Percentiles rank a stretch among this genome's conserved stretches.
Evolutionary conservation across 2,797 vertebrate species (phyloP).

Genomic region (Sebastes taczanowskii): DNA sequence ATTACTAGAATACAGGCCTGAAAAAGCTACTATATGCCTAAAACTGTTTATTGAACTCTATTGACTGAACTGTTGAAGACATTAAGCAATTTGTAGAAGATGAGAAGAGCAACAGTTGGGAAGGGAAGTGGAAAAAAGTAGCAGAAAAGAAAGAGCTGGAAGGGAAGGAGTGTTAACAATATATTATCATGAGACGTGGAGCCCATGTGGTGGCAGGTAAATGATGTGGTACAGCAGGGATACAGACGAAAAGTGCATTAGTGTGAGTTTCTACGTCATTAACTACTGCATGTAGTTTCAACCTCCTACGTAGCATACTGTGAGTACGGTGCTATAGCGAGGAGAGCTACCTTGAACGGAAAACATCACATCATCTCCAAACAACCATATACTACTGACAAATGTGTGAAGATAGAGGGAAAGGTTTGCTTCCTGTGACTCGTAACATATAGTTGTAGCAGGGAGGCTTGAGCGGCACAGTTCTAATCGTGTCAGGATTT

Average conservation of each 20-base stretch:
- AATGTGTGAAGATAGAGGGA: constrained; percentile 22
- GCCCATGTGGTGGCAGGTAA: constrained; percentile 8
- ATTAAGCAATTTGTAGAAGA: neutral
- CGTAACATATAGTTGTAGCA: constrained; percentile 23
- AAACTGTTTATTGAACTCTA: neutral
- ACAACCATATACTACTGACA: constrained; percentile 23
- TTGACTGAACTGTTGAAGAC: neutral
- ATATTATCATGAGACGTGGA: constrained; percentile 4
- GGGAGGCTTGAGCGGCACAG: constrained; percentile 32
- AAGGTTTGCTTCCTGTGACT: constrained; percentile 13
- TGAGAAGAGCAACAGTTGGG: neutral
- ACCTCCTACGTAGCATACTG: neutral
- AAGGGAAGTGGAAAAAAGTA: neutral
- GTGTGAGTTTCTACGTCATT: constrained; percentile 58
- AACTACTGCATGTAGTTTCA: constrained; percentile 31
- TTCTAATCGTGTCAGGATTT: constrained; percentile 19
- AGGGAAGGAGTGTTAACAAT: neutral
- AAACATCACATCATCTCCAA: constrained; percentile 20
- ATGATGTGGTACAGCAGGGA: constrained; percentile 24
- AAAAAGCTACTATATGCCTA: neutral
- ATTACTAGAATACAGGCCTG: neutral
- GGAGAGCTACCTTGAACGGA: constrained; percentile 16
- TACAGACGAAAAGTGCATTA: constrained; percentile 41
- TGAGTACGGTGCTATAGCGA: constrained; percentile 1
- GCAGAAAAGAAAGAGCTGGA: neutral